phyloP scores from a whole-genome alignment of 2,888 invertebrate genomes.

The Epicampocera succincta region DNA sequence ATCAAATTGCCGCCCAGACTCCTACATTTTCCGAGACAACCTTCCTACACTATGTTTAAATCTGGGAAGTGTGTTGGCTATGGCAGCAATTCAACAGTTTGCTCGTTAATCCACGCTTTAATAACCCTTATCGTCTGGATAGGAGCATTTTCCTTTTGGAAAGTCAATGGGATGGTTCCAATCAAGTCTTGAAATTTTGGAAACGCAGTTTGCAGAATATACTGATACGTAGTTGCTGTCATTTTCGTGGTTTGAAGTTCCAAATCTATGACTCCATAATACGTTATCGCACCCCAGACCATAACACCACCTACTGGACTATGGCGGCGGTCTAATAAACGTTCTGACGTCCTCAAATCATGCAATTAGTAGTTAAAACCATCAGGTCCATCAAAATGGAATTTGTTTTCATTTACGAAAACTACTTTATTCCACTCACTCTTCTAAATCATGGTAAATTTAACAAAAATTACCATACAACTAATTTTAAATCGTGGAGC shows the following conservation, averaged over 20 bases:
- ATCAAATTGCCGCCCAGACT: no score
- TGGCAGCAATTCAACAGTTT: no score
- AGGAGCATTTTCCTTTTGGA: no score
- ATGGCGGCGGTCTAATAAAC: constrained; percentile 5
- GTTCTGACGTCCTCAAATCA: constrained; percentile 23
- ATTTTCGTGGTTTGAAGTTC: not conserved
- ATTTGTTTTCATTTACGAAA: constrained; percentile 8
- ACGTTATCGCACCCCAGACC: no score
- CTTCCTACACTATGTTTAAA: not conserved
- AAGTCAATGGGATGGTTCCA: constrained; percentile 1
- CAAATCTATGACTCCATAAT: no score
- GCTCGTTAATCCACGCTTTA: no score
- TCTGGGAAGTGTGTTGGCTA: not conserved
- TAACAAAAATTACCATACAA: no score
- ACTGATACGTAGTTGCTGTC: not conserved
- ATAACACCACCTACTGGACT: constrained; percentile 1
- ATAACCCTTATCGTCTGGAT: no score
- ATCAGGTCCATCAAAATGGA: constrained; percentile 19
- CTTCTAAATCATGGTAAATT: no score
- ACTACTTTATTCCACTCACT: no score
- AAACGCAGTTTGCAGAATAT: no score
- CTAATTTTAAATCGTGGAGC: no score
- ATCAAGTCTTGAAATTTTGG: constrained; percentile 25
- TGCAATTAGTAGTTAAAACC: constrained; percentile 29
- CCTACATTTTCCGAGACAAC: constrained; percentile 18